These are phyloP conservation scores for Phyllostomus hastatus DNA, from an alignment of 2,113 vertebrate genomes.

Conservation along the genomic window DNA sequence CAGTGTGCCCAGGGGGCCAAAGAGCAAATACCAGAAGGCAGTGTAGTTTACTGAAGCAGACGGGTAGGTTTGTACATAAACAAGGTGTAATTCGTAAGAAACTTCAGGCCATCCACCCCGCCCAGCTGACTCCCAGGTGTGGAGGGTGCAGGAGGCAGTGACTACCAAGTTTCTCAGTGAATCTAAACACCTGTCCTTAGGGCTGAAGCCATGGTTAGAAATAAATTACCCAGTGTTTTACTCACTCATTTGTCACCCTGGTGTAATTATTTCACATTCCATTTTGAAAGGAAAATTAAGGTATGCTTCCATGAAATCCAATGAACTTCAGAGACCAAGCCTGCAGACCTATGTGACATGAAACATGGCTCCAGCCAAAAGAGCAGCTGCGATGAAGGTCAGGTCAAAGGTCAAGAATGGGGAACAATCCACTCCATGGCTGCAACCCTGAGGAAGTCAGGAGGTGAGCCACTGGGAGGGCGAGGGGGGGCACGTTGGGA, in stretches of 20 bases:
- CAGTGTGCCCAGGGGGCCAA: background rate
- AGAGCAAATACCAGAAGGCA: background rate
- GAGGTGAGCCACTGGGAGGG: background rate
- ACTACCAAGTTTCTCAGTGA: background rate
- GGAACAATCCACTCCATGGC: background rate
- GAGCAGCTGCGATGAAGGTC: too few relatives aligned
- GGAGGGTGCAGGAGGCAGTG: background rate
- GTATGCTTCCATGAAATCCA: too few relatives aligned
- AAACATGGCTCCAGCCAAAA: too few relatives aligned
- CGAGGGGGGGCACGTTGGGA: background rate
- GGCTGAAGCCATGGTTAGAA: background rate
- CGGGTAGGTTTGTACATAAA: background rate
- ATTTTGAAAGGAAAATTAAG: too few relatives aligned
- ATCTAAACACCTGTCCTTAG: background rate
- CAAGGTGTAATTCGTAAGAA: background rate
- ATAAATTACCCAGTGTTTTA: background rate
- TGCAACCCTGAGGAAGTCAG: background rate
- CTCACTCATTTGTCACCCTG: background rate
- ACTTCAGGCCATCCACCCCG: background rate
- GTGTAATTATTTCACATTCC: background rate
- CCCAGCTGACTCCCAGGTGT: background rate
- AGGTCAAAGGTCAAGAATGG: too few relatives aligned
- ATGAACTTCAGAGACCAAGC: too few relatives aligned
- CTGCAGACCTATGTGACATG: too few relatives aligned
- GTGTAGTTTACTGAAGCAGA: background rate